Evolutionary conservation across 2,888 invertebrate genomes (phyloP).

Genomic region (Plagiodera versicolora): DNA sequence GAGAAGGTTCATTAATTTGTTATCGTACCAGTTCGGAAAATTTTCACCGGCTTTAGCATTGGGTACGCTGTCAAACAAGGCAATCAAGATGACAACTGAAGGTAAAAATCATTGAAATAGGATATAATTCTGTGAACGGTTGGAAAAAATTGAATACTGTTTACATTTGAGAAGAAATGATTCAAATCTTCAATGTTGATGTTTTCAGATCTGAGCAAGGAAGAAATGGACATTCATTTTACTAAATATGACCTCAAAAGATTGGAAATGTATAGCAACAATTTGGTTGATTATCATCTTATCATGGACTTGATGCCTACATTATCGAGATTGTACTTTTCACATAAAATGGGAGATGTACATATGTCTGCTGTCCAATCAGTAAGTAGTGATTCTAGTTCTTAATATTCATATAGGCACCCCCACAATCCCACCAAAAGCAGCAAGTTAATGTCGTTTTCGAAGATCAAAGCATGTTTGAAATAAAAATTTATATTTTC

Average conservation of each 20-base stretch:
- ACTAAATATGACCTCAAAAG: conserved; percentile 85
- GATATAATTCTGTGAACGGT: too few relatives aligned
- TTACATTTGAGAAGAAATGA: too few relatives aligned
- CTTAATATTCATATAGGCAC: too few relatives aligned
- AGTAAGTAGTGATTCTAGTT: conserved; percentile 57
- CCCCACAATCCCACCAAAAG: too few relatives aligned
- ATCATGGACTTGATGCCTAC: conserved; percentile 84
- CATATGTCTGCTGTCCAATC: conserved; percentile 83
- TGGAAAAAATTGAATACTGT: too few relatives aligned
- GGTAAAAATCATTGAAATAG: conserved; percentile 54
- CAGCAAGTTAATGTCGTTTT: too few relatives aligned
- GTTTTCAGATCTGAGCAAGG: conserved; percentile 63
- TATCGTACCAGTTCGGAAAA: conserved; percentile 74
- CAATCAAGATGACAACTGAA: conserved; percentile 56
- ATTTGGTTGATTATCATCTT: conserved; percentile 91
- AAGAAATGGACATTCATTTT: conserved; percentile 70
- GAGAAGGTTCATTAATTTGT: conserved; percentile 73
- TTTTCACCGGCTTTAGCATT: conserved; percentile 75
- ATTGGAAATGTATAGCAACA: conserved; percentile 85
- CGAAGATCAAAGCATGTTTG: too few relatives aligned
- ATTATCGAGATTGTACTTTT: conserved; percentile 78
- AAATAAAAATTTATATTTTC: too few relatives aligned
- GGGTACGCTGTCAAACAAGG: conserved; percentile 65
- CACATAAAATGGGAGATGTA: conserved; percentile 64
- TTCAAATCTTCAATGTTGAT: background rate